Base-by-base conservation (phyloP, 2,113 vertebrate species). In the Rhynchomys soricoides region DNA sequence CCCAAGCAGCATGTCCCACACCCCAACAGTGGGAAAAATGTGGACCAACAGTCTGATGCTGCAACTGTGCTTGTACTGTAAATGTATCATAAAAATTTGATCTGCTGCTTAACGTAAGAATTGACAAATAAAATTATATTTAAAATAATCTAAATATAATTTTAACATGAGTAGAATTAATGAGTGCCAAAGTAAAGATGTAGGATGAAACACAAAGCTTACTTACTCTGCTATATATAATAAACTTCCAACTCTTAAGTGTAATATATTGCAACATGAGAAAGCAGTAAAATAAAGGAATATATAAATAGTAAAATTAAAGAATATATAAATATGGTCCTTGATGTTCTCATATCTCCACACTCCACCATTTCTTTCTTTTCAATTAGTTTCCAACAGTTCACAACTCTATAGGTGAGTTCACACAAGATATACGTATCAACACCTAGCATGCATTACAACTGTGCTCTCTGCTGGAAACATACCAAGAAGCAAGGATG, bases 121-220 rank as follows among this genome's bases (percentile, higher is more conserved):
- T 40, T 92, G 34, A 90, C 62, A 90, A 93, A 90, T 92, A 3
- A 4, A 83, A 87, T 10, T 87, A 64, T 9, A 90, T 5, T 55
- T 77, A 52, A 64, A 64, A 75, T 70, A 11, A 64, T 34, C 55
- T 50, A 26, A 91, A 93, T 34, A 29, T 40, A 59, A 29, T 59
- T 26, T 43, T 62, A 59, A 55, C n/a, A 40, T 78, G 50, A 93
- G 92, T 83, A 77, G 75, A 89, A 95, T 86, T 59, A 43, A 9
- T 40, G 3, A 62, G 24, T 34, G 24, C 0, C 31, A 90, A 78
- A 78, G 66, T 52, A 74, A 92, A 93, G 29, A 22, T 86, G 50
- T 66, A 82, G 31, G 64, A 6, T 0, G 1, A 89, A 94, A 86
- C 86, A 37, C 57, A 75, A 90, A 68, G 5, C 5, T 52, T 85